Percentiles rank a stretch among this genome's conserved stretches.
These are phyloP conservation scores for Nettapus auritus DNA, from an alignment of 2,113 vertebrate genomes.

Conservation along the genomic window DNA sequence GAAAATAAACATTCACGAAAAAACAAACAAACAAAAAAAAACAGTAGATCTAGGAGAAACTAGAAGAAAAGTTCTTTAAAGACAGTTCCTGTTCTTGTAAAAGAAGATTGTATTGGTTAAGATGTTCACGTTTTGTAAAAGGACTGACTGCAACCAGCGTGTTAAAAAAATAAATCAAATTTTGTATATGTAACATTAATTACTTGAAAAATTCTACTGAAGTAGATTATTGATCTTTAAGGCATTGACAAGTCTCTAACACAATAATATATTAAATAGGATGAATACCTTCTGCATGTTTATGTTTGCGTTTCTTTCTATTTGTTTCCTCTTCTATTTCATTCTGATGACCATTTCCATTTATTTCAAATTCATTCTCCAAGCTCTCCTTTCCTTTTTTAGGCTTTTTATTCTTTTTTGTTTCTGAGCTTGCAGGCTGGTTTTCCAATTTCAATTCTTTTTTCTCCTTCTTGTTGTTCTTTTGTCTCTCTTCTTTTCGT, in stretches of 20 bases:
- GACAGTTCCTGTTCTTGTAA: not conserved
- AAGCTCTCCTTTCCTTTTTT: not conserved
- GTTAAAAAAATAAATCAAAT: not conserved
- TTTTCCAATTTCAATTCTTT: constrained; percentile 72
- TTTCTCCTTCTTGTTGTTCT: constrained; percentile 80
- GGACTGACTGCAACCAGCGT: not conserved
- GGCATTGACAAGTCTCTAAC: not conserved
- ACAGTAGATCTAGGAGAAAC: not conserved
- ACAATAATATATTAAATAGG: not conserved
- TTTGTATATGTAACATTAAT: not conserved
- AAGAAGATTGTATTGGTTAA: not conserved
- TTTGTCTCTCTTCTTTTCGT: constrained; percentile 85
- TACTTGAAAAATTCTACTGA: not conserved
- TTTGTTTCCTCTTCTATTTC: not conserved
- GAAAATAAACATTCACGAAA: not conserved
- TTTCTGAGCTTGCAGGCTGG: not conserved
- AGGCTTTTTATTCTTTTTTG: constrained; percentile 72
- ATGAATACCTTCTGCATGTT: constrained; percentile 65
- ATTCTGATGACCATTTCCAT: not conserved
- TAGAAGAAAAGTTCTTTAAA: not conserved
- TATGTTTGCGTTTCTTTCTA: constrained; percentile 69
- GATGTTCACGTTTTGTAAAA: not conserved
- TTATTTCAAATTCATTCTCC: not conserved
- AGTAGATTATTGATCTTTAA: not conserved
- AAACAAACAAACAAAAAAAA: not conserved